Conservation (phyloP, 2,888 invertebrate species). For the Chymomyza fuscimana region DNA sequence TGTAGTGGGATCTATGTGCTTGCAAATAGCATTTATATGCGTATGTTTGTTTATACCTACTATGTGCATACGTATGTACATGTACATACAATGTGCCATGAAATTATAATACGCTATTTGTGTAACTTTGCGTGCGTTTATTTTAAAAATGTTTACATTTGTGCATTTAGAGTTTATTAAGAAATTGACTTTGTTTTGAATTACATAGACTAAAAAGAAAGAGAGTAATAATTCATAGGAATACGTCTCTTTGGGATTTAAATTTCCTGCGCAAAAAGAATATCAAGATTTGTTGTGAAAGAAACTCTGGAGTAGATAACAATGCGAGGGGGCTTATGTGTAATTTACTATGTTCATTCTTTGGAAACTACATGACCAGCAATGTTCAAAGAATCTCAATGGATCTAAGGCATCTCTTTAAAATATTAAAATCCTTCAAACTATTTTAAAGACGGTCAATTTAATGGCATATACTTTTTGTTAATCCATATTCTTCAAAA, state of each 20-base stretch:
- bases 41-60: constrained; percentile 3
- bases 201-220: neutral
- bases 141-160: constrained; percentile 31
- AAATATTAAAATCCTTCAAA: no score
- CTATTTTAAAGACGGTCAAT: no score
- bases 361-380: no score
- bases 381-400: no score
- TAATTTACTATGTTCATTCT: no score
- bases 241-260: neutral
- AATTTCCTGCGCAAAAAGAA: no score
- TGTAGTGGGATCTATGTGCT: neutral
- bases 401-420: no score
- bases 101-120: constrained; percentile 35
- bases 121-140: constrained; percentile 63
- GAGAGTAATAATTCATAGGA: neutral
- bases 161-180: neutral
- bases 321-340: no score
- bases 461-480: no score
- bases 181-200: neutral
- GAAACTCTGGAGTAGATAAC: neutral
- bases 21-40: neutral
- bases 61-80: constrained; percentile 14
- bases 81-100: constrained; percentile 24
- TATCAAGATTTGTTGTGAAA: no score
- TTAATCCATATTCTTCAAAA: no score